Conservation (phyloP, 2,888 invertebrate genomes). For the Keiferia lycopersicella region DNA sequence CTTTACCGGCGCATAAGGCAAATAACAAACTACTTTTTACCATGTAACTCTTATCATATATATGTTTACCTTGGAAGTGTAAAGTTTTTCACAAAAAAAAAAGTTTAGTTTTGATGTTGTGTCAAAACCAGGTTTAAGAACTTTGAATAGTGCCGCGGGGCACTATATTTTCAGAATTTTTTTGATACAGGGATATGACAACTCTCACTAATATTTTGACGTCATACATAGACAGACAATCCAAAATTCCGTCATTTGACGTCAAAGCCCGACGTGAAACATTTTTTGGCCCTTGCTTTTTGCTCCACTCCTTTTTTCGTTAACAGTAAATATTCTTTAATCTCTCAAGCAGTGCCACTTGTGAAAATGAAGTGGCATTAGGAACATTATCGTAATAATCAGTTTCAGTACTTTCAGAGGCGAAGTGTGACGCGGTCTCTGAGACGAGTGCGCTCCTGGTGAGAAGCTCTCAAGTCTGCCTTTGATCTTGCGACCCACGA, state of each 20-base stretch:
- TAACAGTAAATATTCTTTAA: conserved; percentile 17
- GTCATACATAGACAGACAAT: no score
- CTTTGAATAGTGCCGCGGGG: no score
- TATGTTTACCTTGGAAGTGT: no score
- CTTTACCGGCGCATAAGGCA: conserved; percentile 25
- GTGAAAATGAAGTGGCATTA: background rate
- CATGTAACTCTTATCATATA: conserved; percentile 4
- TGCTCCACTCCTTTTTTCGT: background rate
- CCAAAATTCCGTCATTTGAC: no score
- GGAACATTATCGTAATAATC: conserved; percentile 46
- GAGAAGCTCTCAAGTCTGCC: conserved; percentile 48
- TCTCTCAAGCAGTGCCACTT: conserved; percentile 15
- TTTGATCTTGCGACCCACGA: conserved; percentile 59
- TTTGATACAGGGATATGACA: no score
- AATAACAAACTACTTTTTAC: conserved; percentile 24
- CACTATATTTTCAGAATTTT: no score
- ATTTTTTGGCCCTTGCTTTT: no score
- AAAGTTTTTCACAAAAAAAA: no score
- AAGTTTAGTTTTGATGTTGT: no score
- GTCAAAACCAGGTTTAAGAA: no score
- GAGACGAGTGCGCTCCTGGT: conserved; percentile 37
- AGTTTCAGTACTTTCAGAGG: conserved; percentile 50
- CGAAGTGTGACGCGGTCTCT: conserved; percentile 55
- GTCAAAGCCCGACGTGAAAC: no score
- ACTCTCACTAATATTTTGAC: no score